phyloP scores from a whole-genome alignment of 2,797 vertebrate species.

The Tachyglossus aculeatus region DNA sequence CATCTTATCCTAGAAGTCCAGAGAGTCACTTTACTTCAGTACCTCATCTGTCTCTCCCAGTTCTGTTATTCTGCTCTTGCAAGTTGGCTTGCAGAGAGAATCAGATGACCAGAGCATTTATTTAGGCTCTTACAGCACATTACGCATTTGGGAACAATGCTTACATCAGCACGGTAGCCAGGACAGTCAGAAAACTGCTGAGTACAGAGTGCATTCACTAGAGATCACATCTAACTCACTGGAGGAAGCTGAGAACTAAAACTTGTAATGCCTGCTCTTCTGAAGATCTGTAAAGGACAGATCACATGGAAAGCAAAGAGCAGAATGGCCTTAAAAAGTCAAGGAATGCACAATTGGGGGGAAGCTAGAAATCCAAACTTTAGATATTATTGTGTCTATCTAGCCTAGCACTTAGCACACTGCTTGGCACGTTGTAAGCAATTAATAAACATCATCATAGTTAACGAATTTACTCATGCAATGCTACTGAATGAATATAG shows the following conservation, averaged over 20 bases:
- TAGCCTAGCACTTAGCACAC: no score
- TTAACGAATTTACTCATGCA: no score
- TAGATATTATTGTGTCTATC: no score
- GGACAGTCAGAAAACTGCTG: neutral
- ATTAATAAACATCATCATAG: no score
- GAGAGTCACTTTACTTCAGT: neutral
- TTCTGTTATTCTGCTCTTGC: neutral
- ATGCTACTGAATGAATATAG: no score
- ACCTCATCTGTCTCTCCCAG: neutral
- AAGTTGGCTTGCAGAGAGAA: slow-evolving; percentile 13
- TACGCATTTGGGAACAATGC: neutral
- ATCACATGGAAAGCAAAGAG: no score
- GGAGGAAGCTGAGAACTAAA: neutral
- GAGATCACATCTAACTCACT: neutral
- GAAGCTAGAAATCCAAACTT: no score
- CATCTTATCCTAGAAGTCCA: neutral
- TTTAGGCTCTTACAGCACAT: slow-evolving; percentile 1
- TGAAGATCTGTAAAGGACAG: no score
- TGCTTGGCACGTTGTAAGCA: no score
- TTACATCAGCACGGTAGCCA: neutral
- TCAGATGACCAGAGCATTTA: neutral
- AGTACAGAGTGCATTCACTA: neutral
- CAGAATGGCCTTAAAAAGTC: no score
- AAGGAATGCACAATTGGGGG: no score
- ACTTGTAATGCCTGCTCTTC: neutral